A percentile compares a stretch with the other conserved stretches of the same genome.
Conservation (phyloP, 2,113 vertebrate genomes). For the Drymodes brunneopygia region DNA sequence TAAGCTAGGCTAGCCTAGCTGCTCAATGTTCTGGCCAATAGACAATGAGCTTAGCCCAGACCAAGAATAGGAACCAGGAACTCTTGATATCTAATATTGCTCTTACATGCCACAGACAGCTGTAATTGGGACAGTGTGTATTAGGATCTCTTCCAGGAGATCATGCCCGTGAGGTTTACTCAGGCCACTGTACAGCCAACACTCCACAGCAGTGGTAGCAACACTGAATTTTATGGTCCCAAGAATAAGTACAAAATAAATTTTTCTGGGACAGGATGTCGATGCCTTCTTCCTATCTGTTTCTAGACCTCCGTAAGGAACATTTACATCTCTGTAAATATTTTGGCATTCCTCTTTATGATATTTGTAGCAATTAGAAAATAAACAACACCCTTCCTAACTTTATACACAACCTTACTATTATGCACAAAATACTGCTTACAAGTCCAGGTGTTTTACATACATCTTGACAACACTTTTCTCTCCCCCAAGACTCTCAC, state of each 20-base stretch:
- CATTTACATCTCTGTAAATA: neutral
- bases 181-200: neutral
- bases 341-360: neutral
- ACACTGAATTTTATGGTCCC: neutral
- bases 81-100: neutral
- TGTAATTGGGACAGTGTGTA: neutral
- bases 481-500: neutral
- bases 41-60: neutral
- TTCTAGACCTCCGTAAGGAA: neutral
- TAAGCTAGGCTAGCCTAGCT: neutral
- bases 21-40: neutral
- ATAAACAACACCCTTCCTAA: neutral
- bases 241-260: neutral
- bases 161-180: neutral
- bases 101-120: neutral
- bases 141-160: neutral
- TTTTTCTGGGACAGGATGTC: neutral
- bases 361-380: neutral
- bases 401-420: neutral
- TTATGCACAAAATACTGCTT: neutral
- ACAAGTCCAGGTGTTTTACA: neutral
- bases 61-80: neutral
- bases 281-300: neutral
- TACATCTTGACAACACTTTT: neutral
- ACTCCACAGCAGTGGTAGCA: neutral